Percentiles rank a stretch among this genome's conserved stretches.
Conservation (phyloP, 2,113 vertebrate species). For the Romanogobio albipinnatus region DNA sequence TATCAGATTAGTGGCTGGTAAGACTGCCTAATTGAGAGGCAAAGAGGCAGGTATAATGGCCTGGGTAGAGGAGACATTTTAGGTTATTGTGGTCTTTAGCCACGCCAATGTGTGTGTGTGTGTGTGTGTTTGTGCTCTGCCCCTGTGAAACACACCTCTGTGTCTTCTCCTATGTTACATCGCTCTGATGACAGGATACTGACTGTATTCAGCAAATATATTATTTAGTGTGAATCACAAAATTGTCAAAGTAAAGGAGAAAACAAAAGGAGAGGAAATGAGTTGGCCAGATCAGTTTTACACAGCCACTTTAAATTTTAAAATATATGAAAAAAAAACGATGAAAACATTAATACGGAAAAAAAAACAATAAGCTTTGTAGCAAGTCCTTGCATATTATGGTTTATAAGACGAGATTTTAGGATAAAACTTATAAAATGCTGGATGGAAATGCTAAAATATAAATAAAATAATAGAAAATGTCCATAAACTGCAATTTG, state of each 20-base stretch:
- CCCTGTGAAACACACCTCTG: constrained; percentile 41
- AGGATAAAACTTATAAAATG: no score
- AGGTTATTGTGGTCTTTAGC: constrained; percentile 45
- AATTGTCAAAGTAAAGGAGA: background rate
- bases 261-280: background rate
- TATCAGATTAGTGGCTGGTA: constrained; percentile 72
- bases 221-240: background rate
- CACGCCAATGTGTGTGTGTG: constrained; percentile 22
- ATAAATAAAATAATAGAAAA: no score
- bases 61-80: constrained; percentile 56
- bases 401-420: no score
- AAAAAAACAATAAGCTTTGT: background rate
- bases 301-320: no score
- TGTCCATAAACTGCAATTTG: background rate
- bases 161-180: constrained; percentile 7
- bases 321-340: no score
- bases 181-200: background rate
- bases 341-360: background rate
- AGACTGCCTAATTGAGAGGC: constrained; percentile 71
- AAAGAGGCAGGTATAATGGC: constrained; percentile 58
- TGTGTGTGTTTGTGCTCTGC: constrained; percentile 29
- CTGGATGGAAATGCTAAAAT: no score
- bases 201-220: no score
- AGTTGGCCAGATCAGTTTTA: background rate
- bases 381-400: background rate